These are phyloP conservation scores for Atlantisia rogersi DNA, from an alignment of 2,113 vertebrate genomes.

Conservation along the genomic window DNA sequence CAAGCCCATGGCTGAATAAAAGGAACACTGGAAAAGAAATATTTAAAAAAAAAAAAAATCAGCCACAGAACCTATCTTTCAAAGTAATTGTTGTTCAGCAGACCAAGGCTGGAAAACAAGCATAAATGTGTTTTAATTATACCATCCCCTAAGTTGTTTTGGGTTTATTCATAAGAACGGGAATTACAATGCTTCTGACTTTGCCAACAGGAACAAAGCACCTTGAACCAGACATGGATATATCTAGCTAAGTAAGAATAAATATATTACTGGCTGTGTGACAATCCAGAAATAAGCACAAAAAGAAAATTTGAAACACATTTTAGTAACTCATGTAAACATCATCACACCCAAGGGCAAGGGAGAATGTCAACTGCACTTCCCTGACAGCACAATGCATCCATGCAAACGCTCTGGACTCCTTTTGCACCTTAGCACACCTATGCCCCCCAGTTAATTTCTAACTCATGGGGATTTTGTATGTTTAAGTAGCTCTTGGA, in stretches of 20 bases:
- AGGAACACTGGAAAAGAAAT: not conserved
- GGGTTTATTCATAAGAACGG: conserved; percentile 51
- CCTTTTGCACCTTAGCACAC: not conserved
- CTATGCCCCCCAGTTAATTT: conserved; percentile 14
- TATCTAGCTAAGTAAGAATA: conserved; percentile 15
- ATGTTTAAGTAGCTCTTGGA: not conserved
- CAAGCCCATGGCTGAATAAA: not conserved
- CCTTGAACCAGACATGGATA: conserved; percentile 63
- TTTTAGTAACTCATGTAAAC: not conserved
- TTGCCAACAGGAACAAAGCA: conserved; percentile 57
- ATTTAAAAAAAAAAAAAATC: not conserved
- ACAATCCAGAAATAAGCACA: not conserved
- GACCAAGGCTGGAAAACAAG: conserved; percentile 69
- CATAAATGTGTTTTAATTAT: conserved; percentile 69
- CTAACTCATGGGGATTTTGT: conserved; percentile 1
- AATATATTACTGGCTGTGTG: not conserved
- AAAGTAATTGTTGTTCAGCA: conserved; percentile 70
- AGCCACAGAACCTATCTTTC: conserved; percentile 45
- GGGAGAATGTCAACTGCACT: not conserved
- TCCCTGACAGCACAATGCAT: not conserved
- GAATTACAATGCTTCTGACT: conserved; percentile 48
- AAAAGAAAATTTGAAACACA: not conserved
- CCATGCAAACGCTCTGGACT: not conserved
- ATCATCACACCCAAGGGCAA: not conserved
- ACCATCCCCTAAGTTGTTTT: conserved; percentile 52